A percentile compares a stretch with the other conserved stretches of the same genome.
Evolutionary conservation across 2,888 invertebrate genomes (phyloP).

Genomic region (Phragmatobia fuliginosa): DNA sequence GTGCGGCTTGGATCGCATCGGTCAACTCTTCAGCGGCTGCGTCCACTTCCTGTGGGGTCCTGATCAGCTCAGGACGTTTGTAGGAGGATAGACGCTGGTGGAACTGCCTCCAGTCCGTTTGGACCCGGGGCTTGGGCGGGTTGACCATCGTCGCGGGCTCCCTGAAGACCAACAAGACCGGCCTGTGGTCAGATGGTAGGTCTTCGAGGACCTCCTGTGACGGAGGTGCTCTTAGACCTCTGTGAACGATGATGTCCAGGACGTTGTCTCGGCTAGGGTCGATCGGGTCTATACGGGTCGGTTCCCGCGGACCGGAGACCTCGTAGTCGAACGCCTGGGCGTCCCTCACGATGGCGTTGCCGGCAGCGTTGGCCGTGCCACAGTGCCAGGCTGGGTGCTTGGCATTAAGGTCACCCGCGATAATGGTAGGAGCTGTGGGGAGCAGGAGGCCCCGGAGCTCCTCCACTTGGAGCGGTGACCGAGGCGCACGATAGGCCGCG

Average conservation of each 20-base stretch:
- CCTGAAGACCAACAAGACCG: not conserved
- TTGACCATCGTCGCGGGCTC: not conserved
- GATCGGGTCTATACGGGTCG: not conserved
- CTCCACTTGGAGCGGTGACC: too few species aligned
- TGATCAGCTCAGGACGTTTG: not conserved
- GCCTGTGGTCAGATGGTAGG: constrained; percentile 2
- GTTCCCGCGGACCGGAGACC: not conserved
- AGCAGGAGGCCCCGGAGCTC: too few species aligned
- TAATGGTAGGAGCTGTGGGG: too few species aligned
- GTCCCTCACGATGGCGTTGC: not conserved
- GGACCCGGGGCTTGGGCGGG: not conserved
- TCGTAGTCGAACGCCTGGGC: not conserved
- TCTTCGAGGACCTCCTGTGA: not conserved
- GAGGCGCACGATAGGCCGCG: too few species aligned
- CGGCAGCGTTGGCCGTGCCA: not conserved
- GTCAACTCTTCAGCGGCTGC: not conserved
- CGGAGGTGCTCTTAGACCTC: not conserved
- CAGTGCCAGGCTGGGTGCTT: constrained; percentile 12
- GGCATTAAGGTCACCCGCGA: constrained; percentile 9
- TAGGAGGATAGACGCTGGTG: not conserved
- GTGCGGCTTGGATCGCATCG: too few species aligned
- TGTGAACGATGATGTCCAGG: not conserved
- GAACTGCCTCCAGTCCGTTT: not conserved
- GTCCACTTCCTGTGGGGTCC: not conserved
- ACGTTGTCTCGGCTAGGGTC: not conserved